These are phyloP conservation scores for Temnothorax unifasciatus DNA, from an alignment of 2,888 invertebrate genomes.

Conservation along the genomic window DNA sequence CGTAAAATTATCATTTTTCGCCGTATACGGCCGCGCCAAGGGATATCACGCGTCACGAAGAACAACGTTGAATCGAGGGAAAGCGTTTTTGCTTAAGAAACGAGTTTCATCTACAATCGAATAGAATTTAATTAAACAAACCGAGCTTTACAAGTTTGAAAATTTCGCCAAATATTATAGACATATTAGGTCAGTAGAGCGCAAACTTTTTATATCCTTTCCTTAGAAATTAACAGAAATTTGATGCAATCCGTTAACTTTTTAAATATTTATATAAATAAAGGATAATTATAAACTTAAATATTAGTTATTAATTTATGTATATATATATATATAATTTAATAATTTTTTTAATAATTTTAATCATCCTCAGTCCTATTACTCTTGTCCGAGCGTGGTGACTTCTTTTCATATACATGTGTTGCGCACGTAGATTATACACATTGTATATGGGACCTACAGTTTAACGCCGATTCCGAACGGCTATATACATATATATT, in stretches of 20 bases:
- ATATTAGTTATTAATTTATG: background rate
- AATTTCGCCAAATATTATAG: background rate
- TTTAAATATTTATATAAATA: background rate
- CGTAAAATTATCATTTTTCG: slow-evolving; percentile 39
- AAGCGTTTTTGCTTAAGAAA: slow-evolving; percentile 26
- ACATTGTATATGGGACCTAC: no score
- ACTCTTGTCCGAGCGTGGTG: no score
- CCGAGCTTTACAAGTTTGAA: background rate
- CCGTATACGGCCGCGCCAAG: background rate
- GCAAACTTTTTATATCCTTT: background rate
- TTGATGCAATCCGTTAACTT: background rate
- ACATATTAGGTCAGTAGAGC: background rate
- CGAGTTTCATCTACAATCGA: background rate
- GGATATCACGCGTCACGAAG: background rate
- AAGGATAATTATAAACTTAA: background rate
- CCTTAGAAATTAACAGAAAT: background rate
- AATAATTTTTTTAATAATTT: background rate
- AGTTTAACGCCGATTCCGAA: no score
- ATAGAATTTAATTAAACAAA: background rate
- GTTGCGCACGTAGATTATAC: no score
- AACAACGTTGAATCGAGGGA: background rate
- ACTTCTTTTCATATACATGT: no score
- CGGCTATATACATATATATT: no score
- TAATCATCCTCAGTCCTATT: background rate
- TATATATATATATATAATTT: background rate